Evolutionary conservation across 2,113 vertebrate species (phyloP).

Genomic region (Pedetes capensis): DNA sequence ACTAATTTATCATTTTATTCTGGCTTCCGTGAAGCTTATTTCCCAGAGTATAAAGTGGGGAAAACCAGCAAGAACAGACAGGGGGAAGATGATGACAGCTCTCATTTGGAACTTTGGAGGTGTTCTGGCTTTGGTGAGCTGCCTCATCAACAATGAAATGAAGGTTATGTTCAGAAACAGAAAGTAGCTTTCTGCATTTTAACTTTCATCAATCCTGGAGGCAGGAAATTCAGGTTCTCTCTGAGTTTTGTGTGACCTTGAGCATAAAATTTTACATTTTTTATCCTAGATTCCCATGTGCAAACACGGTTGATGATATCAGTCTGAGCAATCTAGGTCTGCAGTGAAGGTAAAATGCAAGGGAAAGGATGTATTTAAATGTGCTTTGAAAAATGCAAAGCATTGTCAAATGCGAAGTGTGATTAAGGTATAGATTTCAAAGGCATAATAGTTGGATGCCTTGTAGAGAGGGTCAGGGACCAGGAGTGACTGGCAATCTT

Average conservation of each 20-base stretch:
- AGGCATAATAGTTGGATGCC: neutral
- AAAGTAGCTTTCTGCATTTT: neutral
- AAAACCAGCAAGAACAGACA: neutral
- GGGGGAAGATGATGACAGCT: neutral
- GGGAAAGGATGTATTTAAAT: slow-evolving; percentile 17
- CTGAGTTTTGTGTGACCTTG: neutral
- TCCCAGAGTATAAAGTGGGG: neutral
- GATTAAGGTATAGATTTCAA: slow-evolving; percentile 61
- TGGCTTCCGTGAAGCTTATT: neutral
- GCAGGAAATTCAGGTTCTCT: neutral
- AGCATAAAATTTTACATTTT: neutral
- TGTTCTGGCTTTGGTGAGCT: neutral
- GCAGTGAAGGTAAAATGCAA: neutral
- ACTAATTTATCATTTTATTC: slow-evolving; percentile 40
- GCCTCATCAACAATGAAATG: neutral
- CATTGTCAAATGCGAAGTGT: slow-evolving; percentile 50
- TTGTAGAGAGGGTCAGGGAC: slow-evolving; percentile 53
- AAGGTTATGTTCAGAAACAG: neutral
- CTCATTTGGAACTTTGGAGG: neutral
- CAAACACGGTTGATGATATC: neutral
- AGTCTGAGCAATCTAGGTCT: neutral
- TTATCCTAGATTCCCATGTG: neutral
- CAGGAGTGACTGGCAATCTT: slow-evolving; percentile 43
- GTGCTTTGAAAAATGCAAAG: slow-evolving; percentile 47
- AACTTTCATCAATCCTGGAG: neutral